Evolutionary conservation across 2,888 invertebrate genomes (phyloP).

Genomic region (Drosophila affinis): DNA sequence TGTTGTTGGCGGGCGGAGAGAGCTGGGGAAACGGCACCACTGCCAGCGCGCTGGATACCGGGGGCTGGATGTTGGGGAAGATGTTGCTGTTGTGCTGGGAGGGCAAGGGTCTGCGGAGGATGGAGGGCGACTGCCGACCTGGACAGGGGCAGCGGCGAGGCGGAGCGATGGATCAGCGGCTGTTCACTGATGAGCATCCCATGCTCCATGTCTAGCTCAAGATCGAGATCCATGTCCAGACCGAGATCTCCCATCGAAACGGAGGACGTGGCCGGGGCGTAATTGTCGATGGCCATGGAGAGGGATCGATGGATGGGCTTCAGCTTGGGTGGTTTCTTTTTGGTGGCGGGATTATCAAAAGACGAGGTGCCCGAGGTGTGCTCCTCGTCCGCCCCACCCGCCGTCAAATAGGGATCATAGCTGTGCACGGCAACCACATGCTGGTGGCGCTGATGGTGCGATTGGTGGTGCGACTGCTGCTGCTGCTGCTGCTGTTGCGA

Average conservation of each 20-base stretch:
- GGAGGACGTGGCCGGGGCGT: constrained; percentile 78
- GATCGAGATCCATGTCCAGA: constrained; percentile 52
- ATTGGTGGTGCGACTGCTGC: constrained; percentile 61
- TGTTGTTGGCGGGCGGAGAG: constrained; percentile 82
- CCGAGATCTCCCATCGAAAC: constrained; percentile 54
- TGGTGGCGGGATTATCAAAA: constrained; percentile 82
- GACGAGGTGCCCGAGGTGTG: constrained; percentile 81
- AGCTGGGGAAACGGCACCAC: constrained; percentile 81
- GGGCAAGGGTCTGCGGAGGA: constrained; percentile 82
- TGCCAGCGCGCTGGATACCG: constrained; percentile 70
- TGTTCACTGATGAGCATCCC: constrained; percentile 81
- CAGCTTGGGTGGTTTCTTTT: constrained; percentile 84
- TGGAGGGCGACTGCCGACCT: constrained; percentile 71
- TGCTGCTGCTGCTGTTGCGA: constrained; percentile 46
- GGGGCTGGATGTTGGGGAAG: constrained; percentile 63
- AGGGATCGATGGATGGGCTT: constrained; percentile 84
- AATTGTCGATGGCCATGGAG: constrained; percentile 84
- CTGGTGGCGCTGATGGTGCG: constrained; percentile 69
- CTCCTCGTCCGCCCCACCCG: constrained; percentile 77
- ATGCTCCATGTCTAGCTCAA: constrained; percentile 59
- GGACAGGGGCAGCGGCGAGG: constrained; percentile 81
- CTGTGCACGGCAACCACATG: constrained; percentile 78
- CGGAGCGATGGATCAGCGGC: constrained; percentile 82
- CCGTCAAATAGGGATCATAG: constrained; percentile 74
- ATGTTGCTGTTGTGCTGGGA: constrained; percentile 75